phyloP scores from a whole-genome alignment of 1,140 invertebrate genomes.

The Aleiodes sp. region DNA sequence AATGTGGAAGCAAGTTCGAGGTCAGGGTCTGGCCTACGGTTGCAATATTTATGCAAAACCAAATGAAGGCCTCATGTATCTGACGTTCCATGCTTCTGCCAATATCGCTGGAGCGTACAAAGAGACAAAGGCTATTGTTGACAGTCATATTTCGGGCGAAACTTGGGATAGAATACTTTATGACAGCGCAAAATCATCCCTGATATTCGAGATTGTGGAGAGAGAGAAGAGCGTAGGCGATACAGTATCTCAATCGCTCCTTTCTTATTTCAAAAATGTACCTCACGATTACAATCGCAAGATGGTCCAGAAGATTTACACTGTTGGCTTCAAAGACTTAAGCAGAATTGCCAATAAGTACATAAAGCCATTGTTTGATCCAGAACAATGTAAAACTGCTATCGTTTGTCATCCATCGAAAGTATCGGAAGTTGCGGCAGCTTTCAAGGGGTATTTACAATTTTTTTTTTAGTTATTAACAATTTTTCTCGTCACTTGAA shows the following conservation, averaged over 20 bases:
- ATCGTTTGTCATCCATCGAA: constrained; percentile 83
- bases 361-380: constrained; percentile 73
- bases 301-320: constrained; percentile 74
- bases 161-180: constrained; percentile 79
- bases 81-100: constrained; percentile 78
- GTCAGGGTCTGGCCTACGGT: constrained; percentile 84
- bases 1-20: constrained; percentile 86
- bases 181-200: constrained; percentile 83
- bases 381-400: constrained; percentile 69
- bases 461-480: constrained; percentile 36
- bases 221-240: constrained; percentile 80
- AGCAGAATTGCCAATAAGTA: constrained; percentile 75
- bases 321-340: constrained; percentile 74
- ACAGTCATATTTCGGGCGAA: constrained; percentile 71
- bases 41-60: constrained; percentile 72
- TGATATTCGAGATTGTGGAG: constrained; percentile 86
- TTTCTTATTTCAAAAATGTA: constrained; percentile 76
- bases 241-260: constrained; percentile 75
- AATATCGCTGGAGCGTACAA: constrained; percentile 81
- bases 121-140: constrained; percentile 78
- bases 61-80: constrained; percentile 76
- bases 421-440: constrained; percentile 71
- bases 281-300: constrained; percentile 77
- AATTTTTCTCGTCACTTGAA: constrained; percentile 42
- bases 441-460: constrained; percentile 72